Conservation (phyloP, 23 tunicate genomes). For the Pegea sp. region DNA sequence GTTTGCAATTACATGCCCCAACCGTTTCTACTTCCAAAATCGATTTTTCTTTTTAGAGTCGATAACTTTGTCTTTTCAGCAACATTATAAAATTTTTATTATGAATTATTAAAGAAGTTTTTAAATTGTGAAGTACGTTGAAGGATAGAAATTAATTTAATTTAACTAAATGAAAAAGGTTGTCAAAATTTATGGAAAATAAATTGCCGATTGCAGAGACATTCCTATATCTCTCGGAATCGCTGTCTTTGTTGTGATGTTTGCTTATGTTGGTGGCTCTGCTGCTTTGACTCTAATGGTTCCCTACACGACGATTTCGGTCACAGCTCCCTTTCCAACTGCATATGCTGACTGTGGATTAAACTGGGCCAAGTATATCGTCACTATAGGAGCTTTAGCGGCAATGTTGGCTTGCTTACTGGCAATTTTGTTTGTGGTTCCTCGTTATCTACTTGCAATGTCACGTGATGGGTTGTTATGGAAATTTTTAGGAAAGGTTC, state of each 20-base stretch:
- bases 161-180: no score
- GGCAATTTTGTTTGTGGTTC: slow-evolving; percentile 35
- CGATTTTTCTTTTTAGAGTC: no score
- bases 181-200: no score
- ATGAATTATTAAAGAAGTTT: background rate
- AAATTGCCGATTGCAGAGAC: slow-evolving; percentile 44
- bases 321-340: slow-evolving; percentile 29
- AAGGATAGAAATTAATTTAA: background rate
- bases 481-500: slow-evolving; percentile 21
- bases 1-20: no score
- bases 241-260: slow-evolving; percentile 20
- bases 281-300: slow-evolving; percentile 48
- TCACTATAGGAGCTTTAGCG: slow-evolving; percentile 49
- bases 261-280: slow-evolving; percentile 59
- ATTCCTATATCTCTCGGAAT: slow-evolving; percentile 55
- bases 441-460: slow-evolving; percentile 70
- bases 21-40: no score
- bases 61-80: no score
- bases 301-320: slow-evolving; percentile 29
- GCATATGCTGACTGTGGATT: slow-evolving; percentile 32
- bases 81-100: no score
- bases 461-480: slow-evolving; percentile 73
- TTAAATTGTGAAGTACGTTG: background rate
- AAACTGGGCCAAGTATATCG: slow-evolving; percentile 66
- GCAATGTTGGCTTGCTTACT: slow-evolving; percentile 36